Conservation (phyloP, 2,888 invertebrate genomes). For the Galerucella nymphaeae region DNA sequence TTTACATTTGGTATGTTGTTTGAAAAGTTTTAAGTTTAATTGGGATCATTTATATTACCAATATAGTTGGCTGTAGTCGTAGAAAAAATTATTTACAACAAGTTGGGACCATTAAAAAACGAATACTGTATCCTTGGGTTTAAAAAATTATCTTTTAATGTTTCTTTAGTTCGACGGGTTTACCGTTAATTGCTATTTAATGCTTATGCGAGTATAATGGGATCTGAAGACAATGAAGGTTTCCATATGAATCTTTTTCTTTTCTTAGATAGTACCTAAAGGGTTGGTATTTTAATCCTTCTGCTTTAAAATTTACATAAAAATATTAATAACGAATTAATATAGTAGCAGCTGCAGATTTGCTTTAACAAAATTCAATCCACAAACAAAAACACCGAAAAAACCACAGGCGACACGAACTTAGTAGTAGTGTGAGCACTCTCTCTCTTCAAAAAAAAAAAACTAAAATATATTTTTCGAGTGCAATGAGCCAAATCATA, state of each 20-base stretch:
- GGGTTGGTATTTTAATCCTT: background rate
- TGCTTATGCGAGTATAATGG: constrained; percentile 17
- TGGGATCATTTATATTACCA: no score
- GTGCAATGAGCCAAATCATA: constrained; percentile 65
- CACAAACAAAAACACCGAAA: constrained; percentile 45
- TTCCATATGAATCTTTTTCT: no score
- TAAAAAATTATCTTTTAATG: constrained; percentile 18
- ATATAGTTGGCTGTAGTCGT: no score
- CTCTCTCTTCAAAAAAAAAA: constrained; percentile 51
- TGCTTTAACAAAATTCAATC: constrained; percentile 23
- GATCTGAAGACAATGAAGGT: no score
- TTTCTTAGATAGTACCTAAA: background rate
- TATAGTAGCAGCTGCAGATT: constrained; percentile 37
- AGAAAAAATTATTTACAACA: no score
- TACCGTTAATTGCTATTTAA: constrained; percentile 14
- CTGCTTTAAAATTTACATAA: constrained; percentile 28
- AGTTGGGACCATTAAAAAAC: no score
- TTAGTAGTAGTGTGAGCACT: constrained; percentile 43
- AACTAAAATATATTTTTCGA: constrained; percentile 61
- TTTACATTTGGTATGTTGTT: no score
- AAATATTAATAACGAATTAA: constrained; percentile 45
- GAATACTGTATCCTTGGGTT: background rate
- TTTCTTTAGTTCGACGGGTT: background rate
- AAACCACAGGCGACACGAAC: constrained; percentile 52
- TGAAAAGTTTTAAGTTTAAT: no score